Evolutionary conservation across 2,113 vertebrate species (phyloP).

Genomic region (Rhinopomastus cyanomelas): DNA sequence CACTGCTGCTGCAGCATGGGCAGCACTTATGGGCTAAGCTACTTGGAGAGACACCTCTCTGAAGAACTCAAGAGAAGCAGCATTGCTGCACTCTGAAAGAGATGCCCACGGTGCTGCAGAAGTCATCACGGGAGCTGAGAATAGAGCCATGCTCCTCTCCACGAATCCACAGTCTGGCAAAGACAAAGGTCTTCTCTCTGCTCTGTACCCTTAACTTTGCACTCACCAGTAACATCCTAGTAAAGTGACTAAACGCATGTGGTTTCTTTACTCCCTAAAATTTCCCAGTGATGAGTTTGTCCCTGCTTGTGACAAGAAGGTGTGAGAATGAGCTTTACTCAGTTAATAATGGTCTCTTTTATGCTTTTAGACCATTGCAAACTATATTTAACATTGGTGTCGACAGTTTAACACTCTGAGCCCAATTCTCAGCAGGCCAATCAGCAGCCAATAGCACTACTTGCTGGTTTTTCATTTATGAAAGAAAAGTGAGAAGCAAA

Average conservation of each 20-base stretch:
- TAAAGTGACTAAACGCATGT: neutral
- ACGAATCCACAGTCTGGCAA: neutral
- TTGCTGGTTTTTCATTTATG: neutral
- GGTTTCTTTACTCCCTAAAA: neutral
- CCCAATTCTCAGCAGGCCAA: neutral
- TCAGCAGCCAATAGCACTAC: neutral
- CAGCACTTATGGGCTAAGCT: rapidly evolving
- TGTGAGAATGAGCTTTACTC: neutral
- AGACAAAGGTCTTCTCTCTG: neutral
- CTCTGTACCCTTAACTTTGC: neutral
- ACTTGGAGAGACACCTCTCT: neutral
- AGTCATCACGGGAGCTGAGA: neutral
- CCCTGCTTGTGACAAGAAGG: neutral
- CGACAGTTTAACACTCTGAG: neutral
- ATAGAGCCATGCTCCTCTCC: neutral
- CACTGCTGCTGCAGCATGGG: neutral
- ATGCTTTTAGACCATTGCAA: neutral
- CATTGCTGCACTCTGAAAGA: neutral
- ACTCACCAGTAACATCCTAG: neutral
- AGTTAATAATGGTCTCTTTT: neutral
- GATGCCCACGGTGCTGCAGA: neutral
- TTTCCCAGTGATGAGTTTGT: neutral
- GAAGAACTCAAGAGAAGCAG: neutral
- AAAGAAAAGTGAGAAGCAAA: slow-evolving; percentile 17
- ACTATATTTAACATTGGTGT: neutral